A percentile compares a stretch with the other conserved stretches of the same genome.
Evolutionary conservation across 1,140 invertebrate genomes (phyloP).

Genomic region (Carposina sasakii): DNA sequence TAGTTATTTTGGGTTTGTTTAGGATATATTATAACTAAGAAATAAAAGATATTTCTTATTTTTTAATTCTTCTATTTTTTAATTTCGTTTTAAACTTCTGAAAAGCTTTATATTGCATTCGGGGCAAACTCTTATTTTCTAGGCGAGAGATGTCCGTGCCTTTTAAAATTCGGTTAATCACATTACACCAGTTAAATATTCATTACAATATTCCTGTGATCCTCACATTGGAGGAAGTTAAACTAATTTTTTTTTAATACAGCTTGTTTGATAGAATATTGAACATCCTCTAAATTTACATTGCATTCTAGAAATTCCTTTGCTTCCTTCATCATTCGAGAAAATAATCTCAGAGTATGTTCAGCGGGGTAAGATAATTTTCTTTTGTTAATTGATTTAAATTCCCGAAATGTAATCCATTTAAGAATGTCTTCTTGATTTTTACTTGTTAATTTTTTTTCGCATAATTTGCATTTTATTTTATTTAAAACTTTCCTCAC

Average conservation of each 20-base stretch:
- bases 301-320: slow-evolving; percentile 15
- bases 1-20: too few species aligned
- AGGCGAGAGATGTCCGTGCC: slow-evolving; percentile 4
- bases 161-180: slow-evolving; percentile 7
- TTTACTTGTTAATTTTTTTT: slow-evolving; percentile 5
- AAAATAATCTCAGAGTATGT: slow-evolving; percentile 13
- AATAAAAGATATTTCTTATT: too few species aligned
- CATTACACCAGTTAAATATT: slow-evolving; percentile 7
- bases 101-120: slow-evolving; percentile 2
- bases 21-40: too few species aligned
- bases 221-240: background rate
- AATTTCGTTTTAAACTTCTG: slow-evolving; percentile 1
- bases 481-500: slow-evolving; percentile 20
- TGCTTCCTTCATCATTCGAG: slow-evolving; percentile 6
- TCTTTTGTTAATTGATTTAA: slow-evolving; percentile 12
- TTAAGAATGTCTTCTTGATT: slow-evolving; percentile 1
- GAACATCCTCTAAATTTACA: background rate
- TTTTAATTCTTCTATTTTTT: slow-evolving; percentile 6
- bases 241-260: slow-evolving; percentile 5
- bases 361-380: slow-evolving; percentile 16
- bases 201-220: background rate
- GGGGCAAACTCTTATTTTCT: background rate
- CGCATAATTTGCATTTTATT: slow-evolving; percentile 11
- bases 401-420: slow-evolving; percentile 16
- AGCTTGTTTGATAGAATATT: background rate